Percentiles rank a stretch among this genome's conserved stretches.
Evolutionary conservation across 2,888 invertebrate species (phyloP).

Genomic region (Acronicta alni): DNA sequence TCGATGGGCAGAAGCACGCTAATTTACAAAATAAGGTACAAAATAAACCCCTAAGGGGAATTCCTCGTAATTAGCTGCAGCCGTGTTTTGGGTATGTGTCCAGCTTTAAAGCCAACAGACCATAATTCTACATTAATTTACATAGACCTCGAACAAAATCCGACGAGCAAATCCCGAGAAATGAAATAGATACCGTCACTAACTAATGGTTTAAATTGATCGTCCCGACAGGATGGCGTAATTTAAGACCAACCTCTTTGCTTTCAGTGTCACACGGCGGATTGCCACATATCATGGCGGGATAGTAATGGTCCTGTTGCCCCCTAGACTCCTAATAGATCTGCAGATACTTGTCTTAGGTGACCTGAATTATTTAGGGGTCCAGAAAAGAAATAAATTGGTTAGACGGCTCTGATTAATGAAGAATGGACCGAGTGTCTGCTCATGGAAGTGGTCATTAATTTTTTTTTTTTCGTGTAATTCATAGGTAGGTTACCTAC

Average conservation of each 20-base stretch:
- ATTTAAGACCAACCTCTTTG: slow-evolving; percentile 56
- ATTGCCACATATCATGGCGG: slow-evolving; percentile 42
- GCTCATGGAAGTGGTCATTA: too few species aligned
- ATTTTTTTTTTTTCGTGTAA: too few species aligned
- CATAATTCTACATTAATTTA: background rate
- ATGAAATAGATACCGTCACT: slow-evolving; percentile 44
- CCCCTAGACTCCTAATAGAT: slow-evolving; percentile 5
- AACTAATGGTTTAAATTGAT: slow-evolving; percentile 54
- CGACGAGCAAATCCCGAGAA: slow-evolving; percentile 25
- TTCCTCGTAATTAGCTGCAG: too few species aligned
- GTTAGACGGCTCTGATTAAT: too few species aligned
- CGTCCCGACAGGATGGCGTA: slow-evolving; percentile 66
- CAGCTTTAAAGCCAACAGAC: too few species aligned
- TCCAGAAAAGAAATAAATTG: background rate
- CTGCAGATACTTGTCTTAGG: background rate
- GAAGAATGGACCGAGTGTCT: too few species aligned
- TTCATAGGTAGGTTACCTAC: too few species aligned
- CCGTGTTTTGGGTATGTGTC: too few species aligned
- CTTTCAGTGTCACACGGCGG: slow-evolving; percentile 67
- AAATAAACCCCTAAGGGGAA: too few species aligned
- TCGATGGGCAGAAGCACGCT: too few species aligned
- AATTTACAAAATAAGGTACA: too few species aligned
- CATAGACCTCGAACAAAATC: slow-evolving; percentile 25
- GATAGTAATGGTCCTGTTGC: slow-evolving; percentile 23
- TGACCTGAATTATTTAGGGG: background rate